Base-by-base conservation (phyloP, 2,113 vertebrate species). In the Struthio camelus region DNA sequence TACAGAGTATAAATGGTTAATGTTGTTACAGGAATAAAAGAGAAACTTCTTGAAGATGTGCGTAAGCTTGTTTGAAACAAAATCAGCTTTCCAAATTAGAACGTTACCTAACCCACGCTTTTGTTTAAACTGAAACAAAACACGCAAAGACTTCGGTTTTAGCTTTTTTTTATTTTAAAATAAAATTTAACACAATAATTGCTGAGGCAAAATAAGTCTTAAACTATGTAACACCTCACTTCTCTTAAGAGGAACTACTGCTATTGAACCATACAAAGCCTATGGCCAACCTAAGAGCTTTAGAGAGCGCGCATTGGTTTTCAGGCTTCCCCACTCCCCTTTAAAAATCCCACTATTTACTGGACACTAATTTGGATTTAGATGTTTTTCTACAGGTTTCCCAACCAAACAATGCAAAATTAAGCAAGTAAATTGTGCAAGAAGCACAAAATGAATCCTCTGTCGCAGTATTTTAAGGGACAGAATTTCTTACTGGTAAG, bases 91-190 rank as follows among this genome's bases (percentile, higher is more conserved):
- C 12, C 34, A 83, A 69, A 72, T n/a, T 53, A 80, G 44, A 85
- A 54, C 27, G 3, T 38, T 34, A 38, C 9, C 16, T 71, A 34
- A 85, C 13, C 32, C 19, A 54, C 6, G 10, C 34, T 73, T 73
- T 54, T 14, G 27, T n/a, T 72, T 66, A 77, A 65, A 8, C 6
- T 70, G 28, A 91, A 85, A 15, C 3, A 90, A 92, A 96, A 90
- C 30, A 1, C 76, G 85, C 85, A 11, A 87, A 2, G 0, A 65
- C 9, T 59, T 76, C 38, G 5, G 13, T 61, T 85, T 69, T 58
- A 90, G 12, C 30, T n/a, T 61, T 80, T 9, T n/a, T n/a, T n/a
- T n/a, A n/a, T n/a, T n/a, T n/a, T 86, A 79, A 94, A 84, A 79
- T 56, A 34, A 40, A 71, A 34, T 51, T 56, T 83, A 78, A 66